Conservation (phyloP, 2,113 vertebrate species). For the Anolis sagrei region DNA sequence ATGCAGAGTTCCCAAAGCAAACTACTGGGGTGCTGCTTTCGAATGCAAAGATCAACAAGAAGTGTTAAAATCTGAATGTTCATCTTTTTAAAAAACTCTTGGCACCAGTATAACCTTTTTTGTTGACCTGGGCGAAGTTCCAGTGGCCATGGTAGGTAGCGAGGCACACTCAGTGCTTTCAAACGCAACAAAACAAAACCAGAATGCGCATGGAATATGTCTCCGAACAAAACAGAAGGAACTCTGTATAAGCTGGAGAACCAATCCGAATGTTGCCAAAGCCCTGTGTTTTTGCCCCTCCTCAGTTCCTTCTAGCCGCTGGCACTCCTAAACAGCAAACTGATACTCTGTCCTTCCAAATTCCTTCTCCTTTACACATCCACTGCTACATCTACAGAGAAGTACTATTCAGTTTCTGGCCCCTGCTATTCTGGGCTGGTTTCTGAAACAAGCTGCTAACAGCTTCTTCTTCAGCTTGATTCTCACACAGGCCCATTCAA, state of each 20-base stretch:
- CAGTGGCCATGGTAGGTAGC: constrained; percentile 19
- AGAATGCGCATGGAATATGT: constrained; percentile 2
- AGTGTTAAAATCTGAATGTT: constrained; percentile 2
- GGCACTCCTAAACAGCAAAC: background rate
- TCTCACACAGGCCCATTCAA: background rate
- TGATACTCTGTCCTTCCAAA: background rate
- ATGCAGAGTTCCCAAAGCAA: background rate
- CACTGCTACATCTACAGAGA: background rate
- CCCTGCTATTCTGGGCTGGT: background rate
- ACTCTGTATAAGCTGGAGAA: background rate
- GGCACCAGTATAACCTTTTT: background rate
- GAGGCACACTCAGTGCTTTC: constrained; percentile 27
- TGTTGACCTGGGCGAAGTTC: constrained; percentile 8
- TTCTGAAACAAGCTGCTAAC: background rate
- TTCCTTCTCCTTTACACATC: background rate
- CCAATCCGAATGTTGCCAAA: background rate
- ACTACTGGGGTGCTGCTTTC: background rate
- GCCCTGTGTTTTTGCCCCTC: background rate
- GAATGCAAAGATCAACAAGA: background rate
- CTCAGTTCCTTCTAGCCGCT: background rate
- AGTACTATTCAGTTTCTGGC: background rate
- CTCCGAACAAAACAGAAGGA: constrained; percentile 16
- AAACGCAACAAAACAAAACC: constrained; percentile 21
- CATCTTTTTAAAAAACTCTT: constrained; percentile 11
- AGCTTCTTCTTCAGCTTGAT: background rate